phyloP scores from a whole-genome alignment of 2,113 vertebrate species.

The Anhinga rufa region DNA sequence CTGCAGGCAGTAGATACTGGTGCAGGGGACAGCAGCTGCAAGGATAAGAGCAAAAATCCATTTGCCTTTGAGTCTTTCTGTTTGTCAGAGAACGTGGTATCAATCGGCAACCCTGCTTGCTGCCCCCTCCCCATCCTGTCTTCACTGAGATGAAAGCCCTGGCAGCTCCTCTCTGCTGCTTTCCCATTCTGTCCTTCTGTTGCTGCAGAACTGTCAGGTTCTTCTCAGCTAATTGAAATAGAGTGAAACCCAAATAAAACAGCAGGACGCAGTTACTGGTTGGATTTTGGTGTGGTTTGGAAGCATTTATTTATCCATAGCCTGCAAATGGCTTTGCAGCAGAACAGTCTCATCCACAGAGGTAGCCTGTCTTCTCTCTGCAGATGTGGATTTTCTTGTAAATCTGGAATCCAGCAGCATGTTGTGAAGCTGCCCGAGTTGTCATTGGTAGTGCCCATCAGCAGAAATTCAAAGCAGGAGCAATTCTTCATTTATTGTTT shows the following conservation, averaged over 20 bases:
- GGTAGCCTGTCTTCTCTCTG: not conserved
- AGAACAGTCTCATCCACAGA: not conserved
- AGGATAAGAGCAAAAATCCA: not conserved
- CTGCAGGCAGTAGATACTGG: not conserved
- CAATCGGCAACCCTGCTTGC: not conserved
- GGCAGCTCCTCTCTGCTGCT: not conserved
- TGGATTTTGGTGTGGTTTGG: not conserved
- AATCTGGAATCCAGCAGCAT: not conserved
- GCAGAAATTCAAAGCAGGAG: not conserved
- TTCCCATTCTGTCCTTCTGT: not conserved
- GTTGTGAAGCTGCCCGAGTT: not conserved
- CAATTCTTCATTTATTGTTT: not conserved
- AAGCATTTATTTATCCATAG: not conserved
- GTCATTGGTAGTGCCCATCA: not conserved
- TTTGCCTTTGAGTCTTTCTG: not conserved
- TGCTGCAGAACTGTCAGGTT: not conserved
- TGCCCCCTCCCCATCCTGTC: not conserved
- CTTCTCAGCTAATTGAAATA: not conserved
- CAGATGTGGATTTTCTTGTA: not conserved
- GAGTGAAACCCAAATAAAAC: not conserved
- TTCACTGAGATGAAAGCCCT: not conserved
- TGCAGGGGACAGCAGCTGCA: not conserved
- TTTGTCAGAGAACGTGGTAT: not conserved
- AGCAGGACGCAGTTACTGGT: accelerated
- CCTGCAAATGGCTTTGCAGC: not conserved